These are phyloP conservation scores for Coecobrya sp. DNA, from an alignment of 2,888 invertebrate genomes.

Conservation along the genomic window DNA sequence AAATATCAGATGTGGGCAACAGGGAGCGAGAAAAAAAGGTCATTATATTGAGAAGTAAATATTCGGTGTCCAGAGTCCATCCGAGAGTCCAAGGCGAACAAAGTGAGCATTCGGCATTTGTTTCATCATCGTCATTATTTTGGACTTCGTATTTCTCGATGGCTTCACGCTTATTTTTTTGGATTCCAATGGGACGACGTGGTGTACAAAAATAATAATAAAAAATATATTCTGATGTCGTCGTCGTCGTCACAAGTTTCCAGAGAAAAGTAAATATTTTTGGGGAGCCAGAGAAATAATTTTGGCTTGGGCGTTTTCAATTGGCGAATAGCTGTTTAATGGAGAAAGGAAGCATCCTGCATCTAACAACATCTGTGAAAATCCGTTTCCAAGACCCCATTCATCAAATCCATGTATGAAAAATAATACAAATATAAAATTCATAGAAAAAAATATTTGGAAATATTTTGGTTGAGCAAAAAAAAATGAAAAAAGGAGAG, in stretches of 20 bases:
- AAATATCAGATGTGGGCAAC: no score
- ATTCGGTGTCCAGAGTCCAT: background rate
- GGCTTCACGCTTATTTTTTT: no score
- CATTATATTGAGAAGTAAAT: constrained; percentile 7
- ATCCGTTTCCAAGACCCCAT: constrained; percentile 62
- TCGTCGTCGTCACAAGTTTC: no score
- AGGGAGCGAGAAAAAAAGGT: no score
- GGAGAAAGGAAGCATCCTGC: constrained; percentile 67
- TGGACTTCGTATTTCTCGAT: background rate
- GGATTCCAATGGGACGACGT: no score
- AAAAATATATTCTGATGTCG: no score
- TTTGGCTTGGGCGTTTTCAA: constrained; percentile 13
- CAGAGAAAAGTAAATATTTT: no score
- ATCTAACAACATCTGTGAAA: background rate
- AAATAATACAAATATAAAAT: background rate
- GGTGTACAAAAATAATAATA: no score
- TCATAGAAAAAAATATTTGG: background rate
- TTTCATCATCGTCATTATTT: background rate
- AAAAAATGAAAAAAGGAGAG: constrained; percentile 60
- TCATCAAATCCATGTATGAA: constrained; percentile 37
- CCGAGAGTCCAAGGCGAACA: background rate
- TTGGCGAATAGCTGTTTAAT: background rate
- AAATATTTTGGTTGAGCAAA: background rate
- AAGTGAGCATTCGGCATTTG: constrained; percentile 3
- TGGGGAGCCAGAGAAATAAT: background rate